A percentile compares a stretch with the other conserved stretches of the same genome.
These are phyloP conservation scores for Cephalopachus bancanus DNA, from an alignment of 2,797 vertebrate species.

Conservation along the genomic window DNA sequence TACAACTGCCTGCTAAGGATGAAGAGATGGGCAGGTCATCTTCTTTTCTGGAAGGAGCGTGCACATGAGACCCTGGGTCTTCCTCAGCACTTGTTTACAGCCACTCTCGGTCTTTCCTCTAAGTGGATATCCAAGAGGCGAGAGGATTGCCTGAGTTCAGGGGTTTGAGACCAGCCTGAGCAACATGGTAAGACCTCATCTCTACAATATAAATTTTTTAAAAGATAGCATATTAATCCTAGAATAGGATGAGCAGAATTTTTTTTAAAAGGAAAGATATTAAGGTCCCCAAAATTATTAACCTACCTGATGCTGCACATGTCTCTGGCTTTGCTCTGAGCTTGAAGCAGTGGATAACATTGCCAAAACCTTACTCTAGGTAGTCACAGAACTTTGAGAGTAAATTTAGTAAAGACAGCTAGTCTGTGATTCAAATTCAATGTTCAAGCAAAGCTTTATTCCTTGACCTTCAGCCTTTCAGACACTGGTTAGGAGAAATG, in stretches of 20 bases:
- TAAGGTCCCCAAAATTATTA: neutral
- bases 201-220: too few species aligned
- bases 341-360: neutral
- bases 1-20: neutral
- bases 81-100: neutral
- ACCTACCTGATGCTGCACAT: neutral
- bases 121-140: neutral
- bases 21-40: neutral
- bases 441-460: neutral
- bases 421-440: neutral
- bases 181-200: too few species aligned
- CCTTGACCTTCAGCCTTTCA: neutral
- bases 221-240: too few species aligned
- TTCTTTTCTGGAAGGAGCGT: neutral
- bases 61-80: neutral
- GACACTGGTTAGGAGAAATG: neutral
- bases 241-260: too few species aligned
- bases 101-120: neutral
- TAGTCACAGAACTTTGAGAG: neutral
- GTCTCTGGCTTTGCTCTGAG: neutral
- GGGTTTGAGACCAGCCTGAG: too few species aligned
- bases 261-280: neutral
- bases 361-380: slow-evolving; percentile 19
- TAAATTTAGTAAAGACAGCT: neutral
- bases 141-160: too few species aligned